A percentile compares a stretch with the other conserved stretches of the same genome.
Evolutionary conservation across 2,113 vertebrate species (phyloP).

Genomic region (Corythornis vintsioides): DNA sequence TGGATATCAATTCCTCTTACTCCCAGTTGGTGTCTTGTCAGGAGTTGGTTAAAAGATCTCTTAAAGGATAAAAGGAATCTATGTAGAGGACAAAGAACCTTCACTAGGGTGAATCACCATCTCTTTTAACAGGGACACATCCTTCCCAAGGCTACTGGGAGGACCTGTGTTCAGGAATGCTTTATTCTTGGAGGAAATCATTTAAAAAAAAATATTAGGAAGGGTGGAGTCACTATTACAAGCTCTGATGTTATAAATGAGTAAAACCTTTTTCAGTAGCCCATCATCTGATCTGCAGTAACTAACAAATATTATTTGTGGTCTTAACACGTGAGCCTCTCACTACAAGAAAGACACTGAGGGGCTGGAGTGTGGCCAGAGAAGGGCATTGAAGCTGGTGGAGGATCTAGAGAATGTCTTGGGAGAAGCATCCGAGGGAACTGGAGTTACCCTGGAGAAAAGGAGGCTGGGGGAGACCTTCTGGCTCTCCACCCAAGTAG

Average conservation of each 20-base stretch:
- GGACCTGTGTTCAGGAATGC: constrained; percentile 8
- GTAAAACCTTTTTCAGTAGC: neutral
- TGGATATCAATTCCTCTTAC: accelerated
- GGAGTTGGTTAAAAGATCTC: constrained; percentile 1
- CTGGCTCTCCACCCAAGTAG: neutral
- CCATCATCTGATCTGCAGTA: neutral
- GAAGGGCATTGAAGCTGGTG: neutral
- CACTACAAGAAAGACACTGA: neutral
- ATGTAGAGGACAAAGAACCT: neutral
- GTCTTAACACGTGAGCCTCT: neutral
- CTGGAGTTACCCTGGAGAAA: neutral
- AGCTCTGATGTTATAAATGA: neutral
- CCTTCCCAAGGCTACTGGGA: constrained; percentile 25
- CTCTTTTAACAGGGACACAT: neutral
- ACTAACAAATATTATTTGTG: neutral
- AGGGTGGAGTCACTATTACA: neutral
- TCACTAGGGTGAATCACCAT: constrained; percentile 13
- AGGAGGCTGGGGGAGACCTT: neutral
- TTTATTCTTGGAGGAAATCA: constrained; percentile 38
- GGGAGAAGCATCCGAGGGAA: neutral
- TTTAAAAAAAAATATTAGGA: neutral
- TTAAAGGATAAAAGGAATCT: neutral
- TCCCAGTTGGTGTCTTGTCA: neutral
- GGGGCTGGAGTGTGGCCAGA: neutral
- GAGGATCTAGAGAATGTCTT: neutral